Conservation (phyloP, 2,888 invertebrate genomes). For the Automeris io region DNA sequence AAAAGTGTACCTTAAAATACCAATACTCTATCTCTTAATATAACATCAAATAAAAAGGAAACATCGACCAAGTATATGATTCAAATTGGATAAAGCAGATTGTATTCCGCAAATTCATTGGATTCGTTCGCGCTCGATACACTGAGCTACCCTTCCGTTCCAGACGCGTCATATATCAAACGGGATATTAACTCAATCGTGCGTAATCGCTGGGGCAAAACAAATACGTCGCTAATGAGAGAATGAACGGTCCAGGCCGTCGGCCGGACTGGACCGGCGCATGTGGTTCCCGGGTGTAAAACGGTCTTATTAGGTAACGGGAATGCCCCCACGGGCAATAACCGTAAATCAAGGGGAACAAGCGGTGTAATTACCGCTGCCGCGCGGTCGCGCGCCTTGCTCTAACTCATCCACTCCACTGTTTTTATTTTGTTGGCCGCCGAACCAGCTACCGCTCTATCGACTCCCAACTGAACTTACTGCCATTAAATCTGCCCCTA, state of each 20-base stretch:
- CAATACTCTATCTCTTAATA: too few species aligned
- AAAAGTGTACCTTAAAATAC: too few species aligned
- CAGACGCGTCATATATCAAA: slow-evolving; percentile 59
- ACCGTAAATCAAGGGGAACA: slow-evolving; percentile 78
- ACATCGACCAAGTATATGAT: too few species aligned
- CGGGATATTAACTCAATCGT: slow-evolving; percentile 67
- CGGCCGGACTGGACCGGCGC: slow-evolving; percentile 48
- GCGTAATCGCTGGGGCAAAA: slow-evolving; percentile 61
- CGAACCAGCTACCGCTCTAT: slow-evolving; percentile 65
- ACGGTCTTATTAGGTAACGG: slow-evolving; percentile 76
- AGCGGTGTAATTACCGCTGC: slow-evolving; percentile 77
- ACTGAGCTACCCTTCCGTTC: slow-evolving; percentile 47
- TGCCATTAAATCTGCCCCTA: slow-evolving; percentile 70
- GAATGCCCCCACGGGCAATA: slow-evolving; percentile 77
- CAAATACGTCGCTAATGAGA: slow-evolving; percentile 70
- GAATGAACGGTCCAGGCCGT: slow-evolving; percentile 58
- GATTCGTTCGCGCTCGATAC: slow-evolving; percentile 30
- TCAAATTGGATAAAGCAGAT: too few species aligned
- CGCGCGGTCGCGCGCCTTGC: slow-evolving; percentile 69
- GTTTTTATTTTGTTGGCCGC: slow-evolving; percentile 73
- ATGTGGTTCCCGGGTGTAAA: slow-evolving; percentile 72
- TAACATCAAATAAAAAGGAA: too few species aligned
- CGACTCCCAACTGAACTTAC: slow-evolving; percentile 66
- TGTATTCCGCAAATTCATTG: slow-evolving; percentile 21
- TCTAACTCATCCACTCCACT: slow-evolving; percentile 72